These are phyloP conservation scores for Tichodroma muraria DNA, from an alignment of 2,113 vertebrate species.

Conservation along the genomic window DNA sequence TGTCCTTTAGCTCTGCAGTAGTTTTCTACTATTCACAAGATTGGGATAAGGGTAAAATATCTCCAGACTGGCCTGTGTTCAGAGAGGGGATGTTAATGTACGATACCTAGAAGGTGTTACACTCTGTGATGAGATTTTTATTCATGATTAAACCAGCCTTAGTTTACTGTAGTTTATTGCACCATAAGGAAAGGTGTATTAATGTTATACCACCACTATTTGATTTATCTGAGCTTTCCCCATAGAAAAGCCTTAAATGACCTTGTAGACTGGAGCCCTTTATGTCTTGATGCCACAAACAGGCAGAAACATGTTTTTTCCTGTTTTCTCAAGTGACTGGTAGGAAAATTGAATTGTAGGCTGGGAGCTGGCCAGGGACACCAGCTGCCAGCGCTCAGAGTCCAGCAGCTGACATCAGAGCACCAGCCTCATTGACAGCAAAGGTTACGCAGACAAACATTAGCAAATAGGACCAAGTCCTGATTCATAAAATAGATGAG, in stretches of 20 bases:
- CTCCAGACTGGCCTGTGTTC: not conserved
- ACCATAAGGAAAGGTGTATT: not conserved
- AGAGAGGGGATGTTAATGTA: not conserved
- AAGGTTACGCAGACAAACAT: not conserved
- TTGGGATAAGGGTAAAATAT: not conserved
- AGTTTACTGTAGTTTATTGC: not conserved
- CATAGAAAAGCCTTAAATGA: not conserved
- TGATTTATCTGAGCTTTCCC: not conserved
- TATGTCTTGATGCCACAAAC: not conserved
- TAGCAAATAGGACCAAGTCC: not conserved
- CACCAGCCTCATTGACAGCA: not conserved
- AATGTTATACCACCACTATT: not conserved
- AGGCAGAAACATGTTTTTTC: not conserved
- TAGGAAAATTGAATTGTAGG: constrained; percentile 14
- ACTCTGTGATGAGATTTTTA: not conserved
- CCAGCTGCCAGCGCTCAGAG: not conserved
- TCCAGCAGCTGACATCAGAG: constrained; percentile 20
- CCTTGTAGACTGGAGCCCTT: not conserved
- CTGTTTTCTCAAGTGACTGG: not conserved
- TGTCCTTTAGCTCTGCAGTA: not conserved
- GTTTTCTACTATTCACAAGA: not conserved
- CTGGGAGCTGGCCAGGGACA: constrained; percentile 26
- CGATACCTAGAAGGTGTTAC: not conserved
- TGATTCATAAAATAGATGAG: constrained; percentile 12
- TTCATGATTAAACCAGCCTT: not conserved